Conservation (phyloP, 2,888 invertebrate species). For the Nineta flava region DNA sequence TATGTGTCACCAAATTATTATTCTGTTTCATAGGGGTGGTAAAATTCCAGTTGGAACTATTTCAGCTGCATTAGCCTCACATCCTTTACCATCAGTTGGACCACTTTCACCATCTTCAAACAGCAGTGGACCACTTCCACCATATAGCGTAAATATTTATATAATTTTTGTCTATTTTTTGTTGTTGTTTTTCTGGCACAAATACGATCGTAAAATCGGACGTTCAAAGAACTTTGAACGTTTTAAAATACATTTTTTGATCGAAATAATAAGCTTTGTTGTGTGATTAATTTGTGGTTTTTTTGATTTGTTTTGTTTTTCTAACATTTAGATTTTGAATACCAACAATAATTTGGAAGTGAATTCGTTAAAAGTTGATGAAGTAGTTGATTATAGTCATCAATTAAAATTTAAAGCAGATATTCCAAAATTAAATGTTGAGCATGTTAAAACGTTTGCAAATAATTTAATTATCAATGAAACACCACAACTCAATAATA, state of each 20-base stretch:
- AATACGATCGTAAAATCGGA: too few species aligned
- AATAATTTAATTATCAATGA: not conserved
- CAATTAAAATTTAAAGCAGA: too few species aligned
- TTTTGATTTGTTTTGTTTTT: too few species aligned
- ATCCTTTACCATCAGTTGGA: conserved; percentile 31
- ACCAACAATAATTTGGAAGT: not conserved
- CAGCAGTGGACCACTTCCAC: conserved; percentile 40
- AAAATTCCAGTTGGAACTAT: conserved; percentile 58
- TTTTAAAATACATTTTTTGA: too few species aligned
- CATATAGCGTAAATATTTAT: conserved; percentile 47
- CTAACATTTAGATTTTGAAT: not conserved
- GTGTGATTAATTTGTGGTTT: too few species aligned
- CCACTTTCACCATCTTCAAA: conserved; percentile 45
- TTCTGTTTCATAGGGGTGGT: conserved; percentile 34
- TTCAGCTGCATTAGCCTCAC: conserved; percentile 49
- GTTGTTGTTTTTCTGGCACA: not conserved
- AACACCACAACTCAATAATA: not conserved
- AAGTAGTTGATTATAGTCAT: too few species aligned
- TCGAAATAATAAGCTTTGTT: too few species aligned
- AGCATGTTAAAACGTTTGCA: not conserved
- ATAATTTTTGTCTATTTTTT: not conserved
- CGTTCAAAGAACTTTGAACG: too few species aligned
- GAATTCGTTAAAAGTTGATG: too few species aligned
- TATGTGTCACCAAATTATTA: not conserved
- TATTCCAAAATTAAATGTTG: not conserved